A percentile compares a stretch with the other conserved stretches of the same genome.
phyloP scores from a whole-genome alignment of 2,797 vertebrate genomes.

The Parambassis ranga region DNA sequence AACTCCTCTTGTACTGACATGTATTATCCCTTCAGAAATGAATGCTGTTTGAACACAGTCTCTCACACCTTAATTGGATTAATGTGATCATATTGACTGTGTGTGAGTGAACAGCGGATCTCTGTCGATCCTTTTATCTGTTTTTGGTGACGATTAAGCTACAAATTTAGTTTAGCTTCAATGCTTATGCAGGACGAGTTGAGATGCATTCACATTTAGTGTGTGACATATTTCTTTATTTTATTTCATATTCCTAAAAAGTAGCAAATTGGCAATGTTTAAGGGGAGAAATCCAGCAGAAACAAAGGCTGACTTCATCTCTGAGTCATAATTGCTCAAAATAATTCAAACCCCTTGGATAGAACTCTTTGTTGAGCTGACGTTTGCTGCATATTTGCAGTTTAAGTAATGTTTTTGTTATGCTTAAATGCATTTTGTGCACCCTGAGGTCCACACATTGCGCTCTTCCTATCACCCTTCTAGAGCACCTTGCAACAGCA shows the following conservation, averaged over 20 bases:
- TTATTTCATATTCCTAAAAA: not conserved
- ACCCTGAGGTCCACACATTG: conserved; percentile 4
- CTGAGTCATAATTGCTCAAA: conserved; percentile 11
- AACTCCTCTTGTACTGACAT: not conserved
- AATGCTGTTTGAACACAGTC: not conserved
- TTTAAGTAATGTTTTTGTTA: conserved; percentile 13
- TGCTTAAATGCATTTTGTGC: conserved; percentile 16
- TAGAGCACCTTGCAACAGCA: conserved; percentile 1
- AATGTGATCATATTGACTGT: not conserved
- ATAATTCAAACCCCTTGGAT: not conserved
- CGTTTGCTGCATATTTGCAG: conserved; percentile 15
- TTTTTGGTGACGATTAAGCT: not conserved
- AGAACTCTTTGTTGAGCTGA: not conserved
- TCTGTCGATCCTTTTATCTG: not conserved
- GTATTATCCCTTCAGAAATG: not conserved
- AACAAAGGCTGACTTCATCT: not conserved
- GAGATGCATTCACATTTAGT: no score
- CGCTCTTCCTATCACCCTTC: conserved; percentile 11
- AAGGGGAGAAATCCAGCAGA: not conserved
- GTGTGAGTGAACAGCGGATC: not conserved
- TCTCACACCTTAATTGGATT: not conserved
- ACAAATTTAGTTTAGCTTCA: not conserved
- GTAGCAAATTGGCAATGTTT: not conserved
- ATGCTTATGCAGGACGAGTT: no score
- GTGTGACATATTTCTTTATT: not conserved